Evolutionary conservation across 2,113 vertebrate genomes (phyloP).

Genomic region (Periophthalmus modestus): DNA sequence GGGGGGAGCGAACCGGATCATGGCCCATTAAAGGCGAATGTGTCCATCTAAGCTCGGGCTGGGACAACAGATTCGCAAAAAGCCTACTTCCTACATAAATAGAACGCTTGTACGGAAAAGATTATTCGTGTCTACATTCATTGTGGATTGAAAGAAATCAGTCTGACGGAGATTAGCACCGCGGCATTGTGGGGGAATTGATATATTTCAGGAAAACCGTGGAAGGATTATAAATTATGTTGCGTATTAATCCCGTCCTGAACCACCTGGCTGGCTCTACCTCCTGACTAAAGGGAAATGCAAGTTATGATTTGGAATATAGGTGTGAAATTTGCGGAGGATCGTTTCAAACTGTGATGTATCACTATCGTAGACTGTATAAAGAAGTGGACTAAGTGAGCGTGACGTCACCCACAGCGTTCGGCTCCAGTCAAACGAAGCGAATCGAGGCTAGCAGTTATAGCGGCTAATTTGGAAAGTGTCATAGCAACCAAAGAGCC

Average conservation of each 20-base stretch:
- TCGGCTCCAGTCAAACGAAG: too few species aligned
- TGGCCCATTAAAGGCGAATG: constrained; percentile 27
- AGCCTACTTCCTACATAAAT: constrained; percentile 20
- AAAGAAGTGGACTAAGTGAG: too few species aligned
- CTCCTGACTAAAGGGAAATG: constrained; percentile 18
- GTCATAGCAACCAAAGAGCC: too few species aligned
- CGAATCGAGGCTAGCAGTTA: too few species aligned
- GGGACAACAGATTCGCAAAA: constrained; percentile 28
- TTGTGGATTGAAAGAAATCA: constrained; percentile 29
- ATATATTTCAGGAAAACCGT: constrained; percentile 55
- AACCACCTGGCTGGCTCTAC: constrained; percentile 52
- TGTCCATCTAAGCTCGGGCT: constrained; percentile 12
- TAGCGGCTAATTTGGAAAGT: too few species aligned
- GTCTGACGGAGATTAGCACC: constrained; percentile 43
- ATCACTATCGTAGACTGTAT: too few species aligned
- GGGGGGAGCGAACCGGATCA: constrained; percentile 19
- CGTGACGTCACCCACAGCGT: too few species aligned
- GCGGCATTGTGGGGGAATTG: constrained; percentile 47
- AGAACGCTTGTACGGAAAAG: not conserved
- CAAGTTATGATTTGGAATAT: too few species aligned
- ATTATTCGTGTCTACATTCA: constrained; percentile 38
- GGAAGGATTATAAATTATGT: constrained; percentile 68
- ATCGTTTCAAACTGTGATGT: too few species aligned
- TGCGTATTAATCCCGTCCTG: constrained; percentile 59
- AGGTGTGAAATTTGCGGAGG: too few species aligned